phyloP scores from a whole-genome alignment of 2,113 vertebrate species.

The Theristicus caerulescens region DNA sequence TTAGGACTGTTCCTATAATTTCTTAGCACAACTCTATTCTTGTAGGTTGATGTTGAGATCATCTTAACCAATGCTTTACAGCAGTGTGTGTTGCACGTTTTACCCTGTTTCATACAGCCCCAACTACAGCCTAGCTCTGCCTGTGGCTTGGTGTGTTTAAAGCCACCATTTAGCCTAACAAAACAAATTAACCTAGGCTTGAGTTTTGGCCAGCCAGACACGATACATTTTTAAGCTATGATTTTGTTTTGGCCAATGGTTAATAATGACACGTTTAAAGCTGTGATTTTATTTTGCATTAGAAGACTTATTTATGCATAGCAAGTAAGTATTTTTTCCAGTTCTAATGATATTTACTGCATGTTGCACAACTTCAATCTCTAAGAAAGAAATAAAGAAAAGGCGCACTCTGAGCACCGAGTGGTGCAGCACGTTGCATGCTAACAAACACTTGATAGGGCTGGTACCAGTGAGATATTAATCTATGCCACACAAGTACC shows the following conservation, averaged over 20 bases:
- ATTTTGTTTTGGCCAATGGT: not conserved
- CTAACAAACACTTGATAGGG: not conserved
- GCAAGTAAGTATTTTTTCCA: not conserved
- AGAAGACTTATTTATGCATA: not conserved
- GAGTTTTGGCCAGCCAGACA: not conserved
- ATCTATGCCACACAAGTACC: not conserved
- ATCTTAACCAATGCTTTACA: not conserved
- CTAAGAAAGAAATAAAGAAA: not conserved
- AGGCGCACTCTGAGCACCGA: not conserved
- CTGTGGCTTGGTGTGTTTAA: not conserved
- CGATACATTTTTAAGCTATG: not conserved
- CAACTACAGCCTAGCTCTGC: not conserved
- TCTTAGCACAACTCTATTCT: not conserved
- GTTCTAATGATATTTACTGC: not conserved
- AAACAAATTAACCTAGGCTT: not conserved
- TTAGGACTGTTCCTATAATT: not conserved
- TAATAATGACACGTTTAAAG: not conserved
- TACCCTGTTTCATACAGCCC: not conserved
- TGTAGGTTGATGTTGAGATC: not conserved
- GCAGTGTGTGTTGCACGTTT: not conserved
- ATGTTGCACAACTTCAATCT: not conserved
- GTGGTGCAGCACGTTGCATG: fast-evolving
- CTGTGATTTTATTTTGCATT: not conserved
- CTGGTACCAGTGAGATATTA: not conserved
- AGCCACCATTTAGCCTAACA: not conserved